Evolutionary conservation across 2,113 vertebrate species (phyloP).

Genomic region (Canis aureus): DNA sequence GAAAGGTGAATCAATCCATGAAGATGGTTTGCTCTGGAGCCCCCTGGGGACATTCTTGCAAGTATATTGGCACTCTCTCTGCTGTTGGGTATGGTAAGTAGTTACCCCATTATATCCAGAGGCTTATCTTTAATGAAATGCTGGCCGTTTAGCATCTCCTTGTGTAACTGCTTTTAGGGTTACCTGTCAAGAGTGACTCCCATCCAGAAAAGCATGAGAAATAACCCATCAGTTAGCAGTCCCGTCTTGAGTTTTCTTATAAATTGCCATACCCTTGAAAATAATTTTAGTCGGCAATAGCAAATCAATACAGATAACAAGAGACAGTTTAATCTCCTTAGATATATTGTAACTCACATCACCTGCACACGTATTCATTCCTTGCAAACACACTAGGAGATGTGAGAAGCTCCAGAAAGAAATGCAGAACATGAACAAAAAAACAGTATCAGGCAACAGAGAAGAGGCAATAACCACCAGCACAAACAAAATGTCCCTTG

Average conservation of each 20-base stretch:
- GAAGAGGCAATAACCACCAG: background rate
- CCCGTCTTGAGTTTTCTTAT: slow-evolving; percentile 52
- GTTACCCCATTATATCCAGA: slow-evolving; percentile 73
- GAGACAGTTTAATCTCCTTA: slow-evolving; percentile 60
- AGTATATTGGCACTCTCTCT: slow-evolving; percentile 73
- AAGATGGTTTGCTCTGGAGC: slow-evolving; percentile 19
- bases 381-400: background rate
- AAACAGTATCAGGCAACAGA: background rate
- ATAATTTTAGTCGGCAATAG: slow-evolving; percentile 73
- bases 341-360: slow-evolving; percentile 57
- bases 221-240: slow-evolving; percentile 30
- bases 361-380: background rate
- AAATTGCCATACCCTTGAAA: slow-evolving; percentile 66
- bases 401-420: background rate
- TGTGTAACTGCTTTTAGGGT: slow-evolving; percentile 76
- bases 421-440: background rate
- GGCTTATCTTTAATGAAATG: slow-evolving; percentile 83
- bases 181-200: slow-evolving; percentile 78
- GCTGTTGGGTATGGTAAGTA: slow-evolving; percentile 78
- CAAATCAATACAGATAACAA: slow-evolving; percentile 66
- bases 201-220: slow-evolving; percentile 76
- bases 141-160: slow-evolving; percentile 80
- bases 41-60: slow-evolving; percentile 51
- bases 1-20: background rate
- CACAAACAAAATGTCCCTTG: background rate